Evolutionary conservation across 2,113 vertebrate species (phyloP).

Genomic region (Dryoscopus gambensis): DNA sequence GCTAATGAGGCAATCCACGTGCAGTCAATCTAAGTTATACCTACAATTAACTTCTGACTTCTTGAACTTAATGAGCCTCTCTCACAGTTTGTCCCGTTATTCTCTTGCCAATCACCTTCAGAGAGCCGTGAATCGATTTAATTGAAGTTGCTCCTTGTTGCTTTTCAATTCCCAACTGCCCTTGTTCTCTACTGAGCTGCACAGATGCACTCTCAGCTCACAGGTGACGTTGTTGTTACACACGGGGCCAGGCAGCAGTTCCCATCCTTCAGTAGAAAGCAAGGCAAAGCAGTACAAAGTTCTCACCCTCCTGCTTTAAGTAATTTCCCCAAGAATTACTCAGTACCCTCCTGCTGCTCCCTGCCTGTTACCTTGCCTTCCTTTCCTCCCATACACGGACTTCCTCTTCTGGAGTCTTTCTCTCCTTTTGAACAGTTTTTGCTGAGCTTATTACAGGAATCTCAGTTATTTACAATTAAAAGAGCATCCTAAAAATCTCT

Average conservation of each 20-base stretch:
- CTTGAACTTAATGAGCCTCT: background rate
- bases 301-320: background rate
- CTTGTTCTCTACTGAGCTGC: background rate
- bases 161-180: background rate
- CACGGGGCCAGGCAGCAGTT: background rate
- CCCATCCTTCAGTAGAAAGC: background rate
- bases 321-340: background rate
- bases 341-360: background rate
- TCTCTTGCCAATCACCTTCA: background rate
- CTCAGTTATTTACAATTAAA: background rate
- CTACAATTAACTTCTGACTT: background rate
- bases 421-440: background rate
- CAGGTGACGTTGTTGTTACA: background rate
- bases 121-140: background rate
- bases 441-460: background rate
- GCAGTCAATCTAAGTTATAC: background rate
- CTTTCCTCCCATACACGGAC: accelerated
- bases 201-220: accelerated
- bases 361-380: background rate
- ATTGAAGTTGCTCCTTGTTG: background rate
- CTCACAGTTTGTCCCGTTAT: background rate
- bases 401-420: background rate
- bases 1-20: background rate
- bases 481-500: background rate
- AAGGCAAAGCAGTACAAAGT: background rate